Conservation (phyloP, 2,888 invertebrate genomes). For the Phoenoteleia sp. region DNA sequence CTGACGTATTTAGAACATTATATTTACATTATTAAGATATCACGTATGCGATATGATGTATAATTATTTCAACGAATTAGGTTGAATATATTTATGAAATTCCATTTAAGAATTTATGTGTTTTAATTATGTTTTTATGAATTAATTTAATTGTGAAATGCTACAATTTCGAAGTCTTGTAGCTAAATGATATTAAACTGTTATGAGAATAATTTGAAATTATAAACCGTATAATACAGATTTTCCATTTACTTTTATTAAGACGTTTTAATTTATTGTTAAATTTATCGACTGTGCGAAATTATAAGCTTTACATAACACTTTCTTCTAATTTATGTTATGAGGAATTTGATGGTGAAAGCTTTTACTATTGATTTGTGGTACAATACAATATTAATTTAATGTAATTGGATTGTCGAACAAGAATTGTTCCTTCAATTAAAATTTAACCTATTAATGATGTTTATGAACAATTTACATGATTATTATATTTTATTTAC, state of each 20-base stretch:
- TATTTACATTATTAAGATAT: not conserved
- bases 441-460: not conserved
- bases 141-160: no score
- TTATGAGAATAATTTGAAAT: no score
- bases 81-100: no score
- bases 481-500: not conserved
- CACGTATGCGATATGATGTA: not conserved
- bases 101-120: no score
- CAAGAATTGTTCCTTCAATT: conserved; percentile 17
- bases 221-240: no score
- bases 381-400: conserved; percentile 13
- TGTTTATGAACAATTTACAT: not conserved
- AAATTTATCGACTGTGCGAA: not conserved
- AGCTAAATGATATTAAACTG: no score
- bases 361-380: conserved; percentile 14
- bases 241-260: no score
- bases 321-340: conserved; percentile 35
- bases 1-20: not conserved
- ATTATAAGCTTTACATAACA: not conserved
- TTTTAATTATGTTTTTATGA: no score
- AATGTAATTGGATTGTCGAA: conserved; percentile 31
- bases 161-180: no score
- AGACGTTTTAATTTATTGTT: no score
- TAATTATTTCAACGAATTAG: no score
- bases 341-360: conserved; percentile 6